phyloP scores from a whole-genome alignment of 2,888 invertebrate species.

The Leptinotarsa peninsularis region DNA sequence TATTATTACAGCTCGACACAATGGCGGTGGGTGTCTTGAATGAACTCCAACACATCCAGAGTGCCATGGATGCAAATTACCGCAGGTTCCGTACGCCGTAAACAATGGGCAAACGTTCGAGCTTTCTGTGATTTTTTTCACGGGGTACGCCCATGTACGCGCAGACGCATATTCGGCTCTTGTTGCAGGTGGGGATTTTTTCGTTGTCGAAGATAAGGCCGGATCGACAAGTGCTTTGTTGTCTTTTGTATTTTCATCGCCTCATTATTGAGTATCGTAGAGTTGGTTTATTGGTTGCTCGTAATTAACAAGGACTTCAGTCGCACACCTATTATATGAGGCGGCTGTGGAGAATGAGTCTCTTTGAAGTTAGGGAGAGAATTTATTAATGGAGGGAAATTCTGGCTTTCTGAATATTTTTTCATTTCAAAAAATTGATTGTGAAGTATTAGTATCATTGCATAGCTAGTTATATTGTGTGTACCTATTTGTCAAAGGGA shows the following conservation, averaged over 20 bases:
- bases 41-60: slow-evolving; percentile 63
- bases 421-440: no score
- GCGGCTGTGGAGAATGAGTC: background rate
- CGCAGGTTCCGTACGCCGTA: slow-evolving; percentile 53
- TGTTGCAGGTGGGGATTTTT: slow-evolving; percentile 19
- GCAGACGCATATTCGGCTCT: slow-evolving; percentile 14
- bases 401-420: no score
- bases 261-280: slow-evolving; percentile 1
- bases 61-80: slow-evolving; percentile 61
- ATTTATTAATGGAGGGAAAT: background rate
- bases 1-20: slow-evolving; percentile 59
- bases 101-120: slow-evolving; percentile 55
- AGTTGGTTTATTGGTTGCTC: slow-evolving; percentile 12
- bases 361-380: background rate
- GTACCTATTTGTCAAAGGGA: no score
- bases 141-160: slow-evolving; percentile 27
- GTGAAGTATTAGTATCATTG: no score
- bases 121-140: slow-evolving; percentile 51
- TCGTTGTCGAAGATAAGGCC: slow-evolving; percentile 9
- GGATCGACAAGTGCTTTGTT: slow-evolving; percentile 21
- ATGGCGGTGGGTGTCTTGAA: slow-evolving; percentile 64
- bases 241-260: slow-evolving; percentile 19
- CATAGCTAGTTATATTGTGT: no score
- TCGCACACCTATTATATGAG: background rate
- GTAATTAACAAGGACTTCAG: slow-evolving; percentile 12